These are phyloP conservation scores for Listronotus bonariensis DNA, from an alignment of 1,140 invertebrate genomes.

Conservation along the genomic window DNA sequence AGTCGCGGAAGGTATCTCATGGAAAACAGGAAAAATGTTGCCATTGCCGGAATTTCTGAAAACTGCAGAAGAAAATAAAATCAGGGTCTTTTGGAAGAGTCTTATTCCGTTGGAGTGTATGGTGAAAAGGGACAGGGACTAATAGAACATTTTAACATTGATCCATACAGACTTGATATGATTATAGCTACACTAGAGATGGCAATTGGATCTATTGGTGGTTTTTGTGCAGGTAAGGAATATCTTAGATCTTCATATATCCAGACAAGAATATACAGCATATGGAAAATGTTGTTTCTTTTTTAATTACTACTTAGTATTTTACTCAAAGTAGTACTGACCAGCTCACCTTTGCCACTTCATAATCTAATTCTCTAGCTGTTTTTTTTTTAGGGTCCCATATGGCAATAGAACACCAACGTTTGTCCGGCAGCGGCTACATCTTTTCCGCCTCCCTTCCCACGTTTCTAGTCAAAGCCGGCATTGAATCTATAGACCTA, in stretches of 20 bases:
- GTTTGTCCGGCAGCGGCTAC: constrained; percentile 48
- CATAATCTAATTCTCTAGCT: too few species aligned
- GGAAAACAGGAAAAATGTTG: constrained; percentile 48
- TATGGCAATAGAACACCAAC: constrained; percentile 50
- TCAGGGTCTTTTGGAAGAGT: constrained; percentile 53
- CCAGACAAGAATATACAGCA: too few species aligned
- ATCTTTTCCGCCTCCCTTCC: constrained; percentile 51
- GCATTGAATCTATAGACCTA: constrained; percentile 41
- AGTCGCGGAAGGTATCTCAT: constrained; percentile 49
- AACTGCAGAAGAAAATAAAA: constrained; percentile 44
- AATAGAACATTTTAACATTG: constrained; percentile 47
- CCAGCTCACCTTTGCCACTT: too few species aligned
- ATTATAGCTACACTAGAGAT: constrained; percentile 49
- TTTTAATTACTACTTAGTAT: too few species aligned
- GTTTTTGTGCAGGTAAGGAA: constrained; percentile 46
- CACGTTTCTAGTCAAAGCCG: constrained; percentile 48
- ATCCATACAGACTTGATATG: constrained; percentile 46
- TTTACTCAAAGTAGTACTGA: too few species aligned
- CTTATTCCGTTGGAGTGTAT: constrained; percentile 48
- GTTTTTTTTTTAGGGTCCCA: constrained; percentile 38
- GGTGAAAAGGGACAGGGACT: constrained; percentile 47
- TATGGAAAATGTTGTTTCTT: too few species aligned
- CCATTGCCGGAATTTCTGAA: constrained; percentile 44
- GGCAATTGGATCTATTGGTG: constrained; percentile 51
- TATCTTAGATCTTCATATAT: too few species aligned